Percentiles rank a stretch among this genome's conserved stretches.
Evolutionary conservation across 2,113 vertebrate genomes (phyloP).

Genomic region (Petaurus breviceps): DNA sequence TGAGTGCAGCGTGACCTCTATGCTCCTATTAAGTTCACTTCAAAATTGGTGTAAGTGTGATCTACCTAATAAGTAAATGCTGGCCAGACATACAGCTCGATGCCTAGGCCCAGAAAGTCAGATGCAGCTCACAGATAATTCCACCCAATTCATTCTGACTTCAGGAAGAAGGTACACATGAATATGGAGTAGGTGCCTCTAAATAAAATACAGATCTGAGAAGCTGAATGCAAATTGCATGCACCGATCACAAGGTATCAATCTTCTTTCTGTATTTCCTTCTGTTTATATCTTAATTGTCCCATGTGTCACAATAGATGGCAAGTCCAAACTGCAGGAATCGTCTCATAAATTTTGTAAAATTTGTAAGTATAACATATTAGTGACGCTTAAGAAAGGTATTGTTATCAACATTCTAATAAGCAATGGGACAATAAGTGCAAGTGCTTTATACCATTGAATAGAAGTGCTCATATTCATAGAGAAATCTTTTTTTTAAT

Average conservation of each 20-base stretch:
- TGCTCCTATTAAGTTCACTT: constrained; percentile 44
- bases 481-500: neutral
- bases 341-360: constrained; percentile 4
- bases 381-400: neutral
- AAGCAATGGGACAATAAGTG: neutral
- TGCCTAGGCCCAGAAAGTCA: neutral
- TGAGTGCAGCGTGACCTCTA: constrained; percentile 59
- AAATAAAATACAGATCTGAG: neutral
- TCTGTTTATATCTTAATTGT: constrained; percentile 38
- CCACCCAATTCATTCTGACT: neutral
- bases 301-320: neutral
- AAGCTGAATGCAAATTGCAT: constrained; percentile 37
- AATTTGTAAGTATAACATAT: constrained; percentile 17
- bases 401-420: neutral
- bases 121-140: neutral
- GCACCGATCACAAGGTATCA: neutral
- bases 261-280: neutral
- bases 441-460: neutral
- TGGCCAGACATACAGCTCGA: neutral
- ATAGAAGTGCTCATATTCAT: neutral
- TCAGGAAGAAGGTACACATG: neutral
- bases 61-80: constrained; percentile 35
- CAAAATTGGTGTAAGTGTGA: constrained; percentile 61
- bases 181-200: neutral
- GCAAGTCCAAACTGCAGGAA: neutral